These are phyloP conservation scores for Ferdinandea cuprea DNA, from an alignment of 2,888 invertebrate genomes.

Conservation along the genomic window DNA sequence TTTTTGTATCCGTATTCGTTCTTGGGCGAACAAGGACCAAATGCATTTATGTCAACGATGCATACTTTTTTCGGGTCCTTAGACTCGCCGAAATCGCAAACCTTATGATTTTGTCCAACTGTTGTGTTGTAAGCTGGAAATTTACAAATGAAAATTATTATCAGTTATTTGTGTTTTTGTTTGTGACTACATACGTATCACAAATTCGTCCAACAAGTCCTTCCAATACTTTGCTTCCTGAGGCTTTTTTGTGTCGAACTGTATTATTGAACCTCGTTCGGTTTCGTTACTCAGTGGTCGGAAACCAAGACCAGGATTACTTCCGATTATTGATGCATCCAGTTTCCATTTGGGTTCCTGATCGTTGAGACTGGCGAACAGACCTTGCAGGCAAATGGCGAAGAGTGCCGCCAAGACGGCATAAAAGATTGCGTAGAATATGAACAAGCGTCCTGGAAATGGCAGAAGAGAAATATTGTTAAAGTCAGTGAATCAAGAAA, in stretches of 20 bases:
- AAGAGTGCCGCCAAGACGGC: slow-evolving; percentile 92
- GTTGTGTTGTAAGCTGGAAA: slow-evolving; percentile 82
- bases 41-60: slow-evolving; percentile 82
- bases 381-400: slow-evolving; percentile 92
- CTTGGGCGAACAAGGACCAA: slow-evolving; percentile 84
- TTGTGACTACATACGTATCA: slow-evolving; percentile 84
- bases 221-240: slow-evolving; percentile 85
- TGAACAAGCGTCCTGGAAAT: slow-evolving; percentile 89
- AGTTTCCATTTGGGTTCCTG: slow-evolving; percentile 90
- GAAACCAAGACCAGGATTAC: slow-evolving; percentile 87
- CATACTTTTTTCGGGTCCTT: slow-evolving; percentile 84
- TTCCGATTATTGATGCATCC: slow-evolving; percentile 89
- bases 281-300: slow-evolving; percentile 85
- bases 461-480: slow-evolving; percentile 32
- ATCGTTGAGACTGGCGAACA: slow-evolving; percentile 88
- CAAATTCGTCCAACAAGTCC: slow-evolving; percentile 84
- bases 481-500: background rate
- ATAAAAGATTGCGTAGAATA: slow-evolving; percentile 96
- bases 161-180: slow-evolving; percentile 4
- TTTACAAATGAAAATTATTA: background rate
- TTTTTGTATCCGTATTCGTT: slow-evolving; percentile 88
- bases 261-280: slow-evolving; percentile 86
- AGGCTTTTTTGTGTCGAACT: slow-evolving; percentile 84
- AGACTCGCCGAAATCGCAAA: slow-evolving; percentile 84
- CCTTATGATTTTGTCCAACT: slow-evolving; percentile 84